Evolutionary conservation across 2,888 invertebrate species (phyloP), one percentile per base, ranked within the genome.

Genomic region (Linyphia triangularis): DNA sequence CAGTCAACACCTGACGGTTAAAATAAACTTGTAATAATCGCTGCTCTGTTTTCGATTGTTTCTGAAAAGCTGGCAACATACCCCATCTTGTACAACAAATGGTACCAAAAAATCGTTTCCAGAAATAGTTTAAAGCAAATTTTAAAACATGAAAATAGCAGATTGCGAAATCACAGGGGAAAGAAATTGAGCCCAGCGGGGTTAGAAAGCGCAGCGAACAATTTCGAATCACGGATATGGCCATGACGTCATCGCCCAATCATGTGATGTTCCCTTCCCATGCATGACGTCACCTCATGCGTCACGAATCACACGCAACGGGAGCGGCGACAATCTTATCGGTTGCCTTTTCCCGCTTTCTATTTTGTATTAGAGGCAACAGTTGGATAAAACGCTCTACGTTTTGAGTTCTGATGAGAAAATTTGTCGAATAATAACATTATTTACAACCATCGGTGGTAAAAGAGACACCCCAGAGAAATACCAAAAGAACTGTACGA

Each of bases 261-360:
- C 51, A 51, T 51, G 51, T 51, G 51, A 51, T n/a, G 51, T n/a
- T 81, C 69, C 24, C 19, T 30, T 24, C 24, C 13, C 51, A 37
- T 22, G 22, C n/a, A 73, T 83, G 67, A 67, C 69, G 75, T 84
- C 75, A 77, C 37, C 59, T n/a, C 61, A 37, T 72, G 13, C 72
- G 82, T 61, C 59, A 51, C 51, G 51, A n/a, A 51, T 51, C 51
- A n/a, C 51, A 51, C 51, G 51, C 33, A 51, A 51, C 51, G 51
- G n/a, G 51, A 51, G 51, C 51, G 1, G 33, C 33, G 33, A 6
- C 33, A 33, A 6, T 33, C 33, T 33, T 33, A 33, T 33, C 9
- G 4, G 4, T 33, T 33, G 51, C n/a, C n/a, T 51, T 51, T 51
- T 51, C n/a, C 5, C 51, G n/a, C 51, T n/a, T n/a, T n/a, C n/a